phyloP scores from a whole-genome alignment of 2,113 vertebrate species.

The Anguilla rostrata region DNA sequence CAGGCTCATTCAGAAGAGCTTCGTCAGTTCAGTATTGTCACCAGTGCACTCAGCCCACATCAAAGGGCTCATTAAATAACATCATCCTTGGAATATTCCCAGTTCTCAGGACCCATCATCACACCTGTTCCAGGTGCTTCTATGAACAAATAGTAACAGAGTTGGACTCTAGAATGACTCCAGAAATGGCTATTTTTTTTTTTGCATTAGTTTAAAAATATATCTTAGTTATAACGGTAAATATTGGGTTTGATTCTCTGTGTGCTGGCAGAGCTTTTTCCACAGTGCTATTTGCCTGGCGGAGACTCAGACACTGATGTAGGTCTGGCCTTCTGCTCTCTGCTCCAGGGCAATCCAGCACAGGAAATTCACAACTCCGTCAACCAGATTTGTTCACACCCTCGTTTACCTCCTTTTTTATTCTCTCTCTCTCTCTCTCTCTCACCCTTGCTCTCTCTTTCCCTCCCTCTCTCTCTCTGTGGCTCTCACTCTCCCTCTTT shows the following conservation, averaged over 20 bases:
- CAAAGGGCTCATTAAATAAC: not conserved
- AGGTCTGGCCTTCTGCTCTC: not conserved
- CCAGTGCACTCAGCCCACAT: not conserved
- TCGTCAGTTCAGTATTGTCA: not conserved
- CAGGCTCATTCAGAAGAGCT: not conserved
- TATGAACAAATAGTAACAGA: not conserved
- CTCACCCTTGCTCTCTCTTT: no score
- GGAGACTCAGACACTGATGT: not conserved
- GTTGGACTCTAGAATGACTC: not conserved
- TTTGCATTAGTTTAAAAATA: not conserved
- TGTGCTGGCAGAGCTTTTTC: not conserved
- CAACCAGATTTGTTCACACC: not conserved
- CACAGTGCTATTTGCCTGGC: not conserved
- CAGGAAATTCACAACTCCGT: not conserved
- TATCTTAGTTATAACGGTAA: not conserved
- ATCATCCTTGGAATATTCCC: not conserved
- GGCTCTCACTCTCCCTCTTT: no score
- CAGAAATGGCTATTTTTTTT: not conserved
- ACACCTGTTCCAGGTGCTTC: not conserved
- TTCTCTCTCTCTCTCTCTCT: not conserved
- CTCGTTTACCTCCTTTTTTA: not conserved
- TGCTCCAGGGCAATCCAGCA: not conserved
- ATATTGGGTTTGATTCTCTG: not conserved
- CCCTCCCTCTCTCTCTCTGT: no score
- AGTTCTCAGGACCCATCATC: not conserved